Evolutionary conservation across 2,113 vertebrate genomes (phyloP).

Genomic region (Limnothrissa miodon): DNA sequence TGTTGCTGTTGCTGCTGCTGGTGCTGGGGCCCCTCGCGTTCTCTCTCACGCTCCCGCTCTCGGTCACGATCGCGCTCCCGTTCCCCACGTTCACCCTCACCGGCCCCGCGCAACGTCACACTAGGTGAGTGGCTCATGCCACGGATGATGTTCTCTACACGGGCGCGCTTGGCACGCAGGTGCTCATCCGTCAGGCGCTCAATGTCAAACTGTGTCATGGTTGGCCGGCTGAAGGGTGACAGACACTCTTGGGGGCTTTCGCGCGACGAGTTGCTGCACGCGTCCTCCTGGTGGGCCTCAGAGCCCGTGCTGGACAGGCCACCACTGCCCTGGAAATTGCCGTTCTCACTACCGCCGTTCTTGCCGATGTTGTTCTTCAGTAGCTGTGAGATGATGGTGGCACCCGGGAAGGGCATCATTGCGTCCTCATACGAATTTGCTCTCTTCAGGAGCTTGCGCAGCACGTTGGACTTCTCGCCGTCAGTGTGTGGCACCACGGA

Average conservation of each 20-base stretch:
- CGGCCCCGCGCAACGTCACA: slow-evolving; percentile 76
- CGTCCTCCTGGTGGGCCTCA: slow-evolving; percentile 95
- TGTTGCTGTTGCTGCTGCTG: slow-evolving; percentile 57
- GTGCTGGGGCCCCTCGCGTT: slow-evolving; percentile 72
- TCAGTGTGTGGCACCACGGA: slow-evolving; percentile 90
- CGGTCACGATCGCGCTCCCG: slow-evolving; percentile 72
- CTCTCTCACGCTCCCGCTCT: slow-evolving; percentile 53
- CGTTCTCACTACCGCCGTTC: slow-evolving; percentile 89
- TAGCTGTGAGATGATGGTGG: slow-evolving; percentile 98
- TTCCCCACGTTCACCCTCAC: slow-evolving; percentile 21
- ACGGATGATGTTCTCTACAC: slow-evolving; percentile 98
- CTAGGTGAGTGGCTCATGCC: slow-evolving; percentile 98
- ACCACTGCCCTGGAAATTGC: slow-evolving; percentile 93
- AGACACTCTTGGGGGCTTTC: slow-evolving; percentile 97
- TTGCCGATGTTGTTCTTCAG: slow-evolving; percentile 98
- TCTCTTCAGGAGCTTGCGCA: slow-evolving; percentile 98
- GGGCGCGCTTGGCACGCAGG: slow-evolving; percentile 95
- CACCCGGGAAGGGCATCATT: slow-evolving; percentile 96
- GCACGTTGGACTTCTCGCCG: slow-evolving; percentile 96
- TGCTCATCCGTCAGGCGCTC: slow-evolving; percentile 96
- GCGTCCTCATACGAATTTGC: slow-evolving; percentile 97
- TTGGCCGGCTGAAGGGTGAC: slow-evolving; percentile 89
- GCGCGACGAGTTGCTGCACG: slow-evolving; percentile 95
- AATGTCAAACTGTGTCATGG: slow-evolving; percentile 92
- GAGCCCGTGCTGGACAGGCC: slow-evolving; percentile 96